Percentiles rank a stretch among this genome's conserved stretches.
These are phyloP conservation scores for Oncorhynchus tshawytscha DNA, from an alignment of 2,113 vertebrate genomes.

Conservation along the genomic window DNA sequence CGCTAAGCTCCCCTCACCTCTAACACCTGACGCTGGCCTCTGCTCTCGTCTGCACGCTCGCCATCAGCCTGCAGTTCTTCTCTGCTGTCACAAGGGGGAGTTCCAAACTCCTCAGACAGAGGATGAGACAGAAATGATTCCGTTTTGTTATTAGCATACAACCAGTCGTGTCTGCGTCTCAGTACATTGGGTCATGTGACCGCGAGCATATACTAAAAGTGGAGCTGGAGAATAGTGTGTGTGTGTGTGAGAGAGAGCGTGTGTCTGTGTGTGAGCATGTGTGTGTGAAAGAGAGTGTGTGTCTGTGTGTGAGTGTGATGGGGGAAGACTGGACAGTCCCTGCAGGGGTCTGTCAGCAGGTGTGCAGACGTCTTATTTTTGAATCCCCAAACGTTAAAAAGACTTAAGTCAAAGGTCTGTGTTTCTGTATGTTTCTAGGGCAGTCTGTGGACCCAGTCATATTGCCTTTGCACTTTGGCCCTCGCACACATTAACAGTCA, in stretches of 20 bases:
- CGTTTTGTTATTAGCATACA: neutral
- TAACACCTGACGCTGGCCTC: conserved; percentile 5
- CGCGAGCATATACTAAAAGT: conserved; percentile 22
- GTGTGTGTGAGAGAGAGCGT: neutral
- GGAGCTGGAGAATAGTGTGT: neutral
- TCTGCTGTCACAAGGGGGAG: conserved; percentile 35
- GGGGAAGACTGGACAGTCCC: conserved; percentile 61
- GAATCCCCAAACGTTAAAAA: conserved; percentile 60
- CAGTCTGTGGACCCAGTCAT: conserved; percentile 48
- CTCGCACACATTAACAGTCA: conserved; percentile 42
- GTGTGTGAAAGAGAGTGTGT: conserved; percentile 10
- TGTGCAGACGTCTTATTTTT: conserved; percentile 57
- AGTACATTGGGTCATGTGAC: conserved; percentile 29
- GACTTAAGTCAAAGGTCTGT: conserved; percentile 50
- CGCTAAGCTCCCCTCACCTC: conserved; percentile 11
- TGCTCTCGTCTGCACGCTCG: neutral
- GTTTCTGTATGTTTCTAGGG: conserved; percentile 55
- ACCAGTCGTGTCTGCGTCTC: neutral
- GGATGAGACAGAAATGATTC: neutral
- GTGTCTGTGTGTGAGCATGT: neutral
- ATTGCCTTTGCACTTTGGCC: conserved; percentile 36
- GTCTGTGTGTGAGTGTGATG: conserved; percentile 39
- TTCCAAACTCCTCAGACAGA: neutral
- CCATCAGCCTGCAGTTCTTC: neutral
- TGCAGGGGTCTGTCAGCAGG: conserved; percentile 68